Evolutionary conservation across 2,888 invertebrate genomes (phyloP), one percentile per base, ranked within the genome.

Genomic region (Corbicula japonica): DNA sequence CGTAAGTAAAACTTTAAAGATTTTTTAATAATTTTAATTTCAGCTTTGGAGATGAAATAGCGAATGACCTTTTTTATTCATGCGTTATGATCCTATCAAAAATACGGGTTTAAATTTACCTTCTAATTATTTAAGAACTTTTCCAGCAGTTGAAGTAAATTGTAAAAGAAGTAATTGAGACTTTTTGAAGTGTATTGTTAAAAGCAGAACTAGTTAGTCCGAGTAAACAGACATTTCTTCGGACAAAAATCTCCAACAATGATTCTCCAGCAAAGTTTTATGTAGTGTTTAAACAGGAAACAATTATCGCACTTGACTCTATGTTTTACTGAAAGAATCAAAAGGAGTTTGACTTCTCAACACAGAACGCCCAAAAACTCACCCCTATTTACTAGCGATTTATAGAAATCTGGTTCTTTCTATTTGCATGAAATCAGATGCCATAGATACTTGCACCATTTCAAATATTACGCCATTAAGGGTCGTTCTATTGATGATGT

Each of bases 221-320:
- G 72, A 54, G 46, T 54, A 82, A 82, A 82, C 73, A 82, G 18
- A 30, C 38, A 62, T 32, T 77, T 52, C 32, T 46, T 35, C 38
- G 32, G 8, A 10, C 46, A 60, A 44, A 60, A 60, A 46, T 23
- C 70, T 30, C 6, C 48, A 23, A 41, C 58, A 54, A 58, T 32
- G 18, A 26, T 61, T 5, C 30, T 56, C 26, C 30, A 21, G n/a
- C 15, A 30, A 18, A 30, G n/a, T 41, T 48, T 54, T 62, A 48
- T 69, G 41, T 58, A 34, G 46, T 58, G 21, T 48, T 46, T 58
- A 46, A 56, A 65, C 32, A 46, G 18, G 30, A 44, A 34, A 70
- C 74, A 73, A 76, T 56, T 41, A 44, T 38, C 46, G 74, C 48
- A 74, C 80, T 81, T 81, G 80, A 81, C 80, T 81, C 65, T 30